Evolutionary conservation across 2,888 invertebrate species (phyloP).

Genomic region (Drosophila anceps): DNA sequence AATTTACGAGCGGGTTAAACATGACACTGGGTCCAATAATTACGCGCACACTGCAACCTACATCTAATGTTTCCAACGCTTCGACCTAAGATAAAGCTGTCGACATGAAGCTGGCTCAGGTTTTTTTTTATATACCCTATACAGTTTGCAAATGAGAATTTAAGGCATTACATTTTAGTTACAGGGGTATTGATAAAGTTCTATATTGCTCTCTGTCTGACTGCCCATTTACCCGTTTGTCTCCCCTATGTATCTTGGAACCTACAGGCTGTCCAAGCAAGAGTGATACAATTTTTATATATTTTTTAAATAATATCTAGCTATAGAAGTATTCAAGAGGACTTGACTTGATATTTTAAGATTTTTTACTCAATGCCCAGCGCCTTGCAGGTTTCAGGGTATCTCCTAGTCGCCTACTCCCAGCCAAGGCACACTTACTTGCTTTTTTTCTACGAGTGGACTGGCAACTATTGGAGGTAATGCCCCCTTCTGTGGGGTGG

Average conservation of each 20-base stretch:
- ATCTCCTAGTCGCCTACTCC: no score
- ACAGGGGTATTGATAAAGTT: no score
- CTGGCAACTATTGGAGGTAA: neutral
- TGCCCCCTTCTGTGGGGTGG: conserved; percentile 35
- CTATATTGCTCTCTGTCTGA: no score
- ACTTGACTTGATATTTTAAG: no score
- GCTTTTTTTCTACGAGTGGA: no score
- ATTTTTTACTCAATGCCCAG: no score
- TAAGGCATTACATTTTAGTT: neutral
- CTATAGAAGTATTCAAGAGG: no score
- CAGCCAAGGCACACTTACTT: neutral
- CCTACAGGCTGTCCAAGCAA: no score
- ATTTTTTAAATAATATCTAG: no score
- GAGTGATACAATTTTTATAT: no score
- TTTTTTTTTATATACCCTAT: conserved; percentile 2
- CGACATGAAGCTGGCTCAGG: conserved; percentile 42
- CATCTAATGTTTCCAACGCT: neutral
- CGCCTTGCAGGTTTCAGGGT: neutral
- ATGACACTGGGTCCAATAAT: conserved; percentile 61
- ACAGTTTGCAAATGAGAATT: neutral
- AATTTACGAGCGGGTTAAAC: conserved; percentile 78
- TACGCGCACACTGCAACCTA: conserved; percentile 22
- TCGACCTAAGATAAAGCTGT: conserved; percentile 21
- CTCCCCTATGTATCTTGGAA: no score
- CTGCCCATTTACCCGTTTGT: no score